Conservation (phyloP, 2,113 vertebrate genomes). For the Camelus dromedarius region DNA sequence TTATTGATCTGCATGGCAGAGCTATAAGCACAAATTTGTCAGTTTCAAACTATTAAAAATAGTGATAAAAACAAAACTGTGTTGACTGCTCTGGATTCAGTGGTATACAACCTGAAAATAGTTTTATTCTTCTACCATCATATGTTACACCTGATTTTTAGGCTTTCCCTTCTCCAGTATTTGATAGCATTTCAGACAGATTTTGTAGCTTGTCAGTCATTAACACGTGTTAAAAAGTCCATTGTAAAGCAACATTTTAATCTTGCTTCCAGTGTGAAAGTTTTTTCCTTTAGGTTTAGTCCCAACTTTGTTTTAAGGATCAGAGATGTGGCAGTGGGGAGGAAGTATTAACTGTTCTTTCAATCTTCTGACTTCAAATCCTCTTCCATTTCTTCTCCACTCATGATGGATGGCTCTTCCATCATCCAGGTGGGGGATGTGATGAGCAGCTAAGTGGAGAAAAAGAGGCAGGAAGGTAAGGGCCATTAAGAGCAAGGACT, state of each 20-base stretch:
- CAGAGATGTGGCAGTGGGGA: background rate
- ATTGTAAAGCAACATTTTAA: background rate
- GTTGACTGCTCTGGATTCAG: background rate
- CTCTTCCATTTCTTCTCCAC: background rate
- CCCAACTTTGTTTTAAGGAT: background rate
- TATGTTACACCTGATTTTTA: background rate
- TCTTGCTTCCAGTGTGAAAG: background rate
- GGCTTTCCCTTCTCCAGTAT: background rate
- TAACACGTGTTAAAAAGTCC: background rate
- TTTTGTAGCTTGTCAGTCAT: background rate
- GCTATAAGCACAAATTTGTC: background rate
- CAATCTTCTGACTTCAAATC: background rate
- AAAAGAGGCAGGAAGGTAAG: background rate
- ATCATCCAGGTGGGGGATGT: rapidly evolving
- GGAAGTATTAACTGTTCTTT: background rate
- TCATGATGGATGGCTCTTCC: background rate
- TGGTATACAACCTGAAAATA: background rate
- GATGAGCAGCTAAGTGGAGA: background rate
- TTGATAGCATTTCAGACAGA: background rate
- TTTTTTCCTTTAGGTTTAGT: background rate
- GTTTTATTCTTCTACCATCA: background rate
- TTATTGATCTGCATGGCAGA: background rate
- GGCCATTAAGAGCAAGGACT: background rate
- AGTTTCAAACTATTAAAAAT: slow-evolving; percentile 11
- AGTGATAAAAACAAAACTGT: background rate